Evolutionary conservation across 1,140 invertebrate genomes (phyloP), one percentile per base, ranked within the genome.

Genomic region (Sarcophaga peregrina): DNA sequence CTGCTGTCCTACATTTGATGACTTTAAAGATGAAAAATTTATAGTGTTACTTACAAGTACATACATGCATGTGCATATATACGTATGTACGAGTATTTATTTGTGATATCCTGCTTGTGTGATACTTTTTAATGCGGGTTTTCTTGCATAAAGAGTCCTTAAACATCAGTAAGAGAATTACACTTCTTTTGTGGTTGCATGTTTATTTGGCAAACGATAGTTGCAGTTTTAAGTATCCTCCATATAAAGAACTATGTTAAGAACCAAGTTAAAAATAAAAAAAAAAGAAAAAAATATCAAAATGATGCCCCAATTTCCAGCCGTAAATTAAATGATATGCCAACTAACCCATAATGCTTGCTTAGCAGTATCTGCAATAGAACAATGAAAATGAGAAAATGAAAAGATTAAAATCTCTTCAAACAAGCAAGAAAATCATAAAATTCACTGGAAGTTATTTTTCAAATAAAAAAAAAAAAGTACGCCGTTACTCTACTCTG

Each of bases 21-120:
- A 58, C 54, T 58, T 58, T 68, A 68, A 68, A 68, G n/a, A 68
- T 68, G 17, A 68, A n/a, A 68, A 68, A 68, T 52, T 52, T 5
- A 9, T 4, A 37, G 25, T 37, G 4, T 37, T 37, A 37, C 25
- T 2, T 37, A 37, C 25, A 37, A 37, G 25, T 37, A 37, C 25
- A 37, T 37, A 37, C 25, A 37, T 37, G 25, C 4, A 37, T 37
- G 25, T 37, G 25, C 25, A 37, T 37, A 37, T 37, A 4, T 4
- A 37, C 4, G 25, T 37, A 37, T 37, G 25, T 37, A 37, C 25
- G 4, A n/a, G n/a, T 37, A 37, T 4, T 3, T 68, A 68, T 8
- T 20, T 20, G 17, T 68, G 58, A 58, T n/a, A 68, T 68, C 20
- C 11, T 37, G 25, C 25, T 62, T 62, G 11, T 62, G 10, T 62